Evolutionary conservation across 2,888 invertebrate species (phyloP).

Genomic region (Drosophila diplacantha): DNA sequence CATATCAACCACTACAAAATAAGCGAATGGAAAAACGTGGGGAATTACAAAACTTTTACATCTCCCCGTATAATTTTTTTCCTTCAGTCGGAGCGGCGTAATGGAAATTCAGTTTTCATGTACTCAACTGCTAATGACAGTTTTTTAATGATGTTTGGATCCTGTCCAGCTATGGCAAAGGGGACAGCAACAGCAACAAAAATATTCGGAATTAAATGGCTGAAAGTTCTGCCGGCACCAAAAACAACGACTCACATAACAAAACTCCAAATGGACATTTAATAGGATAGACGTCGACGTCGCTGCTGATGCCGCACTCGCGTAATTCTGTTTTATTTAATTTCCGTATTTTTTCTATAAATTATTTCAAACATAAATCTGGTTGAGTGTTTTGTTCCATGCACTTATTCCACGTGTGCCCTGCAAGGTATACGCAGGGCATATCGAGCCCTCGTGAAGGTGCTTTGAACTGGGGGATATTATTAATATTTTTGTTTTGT

Average conservation of each 20-base stretch:
- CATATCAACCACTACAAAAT: slow-evolving; percentile 47
- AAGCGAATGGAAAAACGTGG: slow-evolving; percentile 19
- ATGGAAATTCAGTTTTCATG: slow-evolving; percentile 72
- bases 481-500: not conserved
- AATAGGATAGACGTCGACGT: slow-evolving; percentile 67
- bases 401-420: slow-evolving; percentile 25
- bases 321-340: slow-evolving; percentile 67
- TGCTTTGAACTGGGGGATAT: not conserved
- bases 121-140: slow-evolving; percentile 72
- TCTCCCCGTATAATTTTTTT: slow-evolving; percentile 41
- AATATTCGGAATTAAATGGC: slow-evolving; percentile 64
- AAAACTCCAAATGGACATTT: slow-evolving; percentile 69
- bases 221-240: slow-evolving; percentile 55
- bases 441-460: not conserved
- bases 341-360: slow-evolving; percentile 65
- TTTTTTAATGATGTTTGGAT: slow-evolving; percentile 70
- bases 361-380: slow-evolving; percentile 68
- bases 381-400: slow-evolving; percentile 37
- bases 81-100: slow-evolving; percentile 45
- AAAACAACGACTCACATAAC: slow-evolving; percentile 62
- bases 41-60: slow-evolving; percentile 42
- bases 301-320: slow-evolving; percentile 31
- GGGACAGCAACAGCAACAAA: slow-evolving; percentile 30
- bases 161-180: slow-evolving; percentile 33
- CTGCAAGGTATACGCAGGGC: slow-evolving; percentile 11